These are phyloP conservation scores for Cephus cinctus DNA, from an alignment of 1,140 invertebrate genomes.

Conservation along the genomic window DNA sequence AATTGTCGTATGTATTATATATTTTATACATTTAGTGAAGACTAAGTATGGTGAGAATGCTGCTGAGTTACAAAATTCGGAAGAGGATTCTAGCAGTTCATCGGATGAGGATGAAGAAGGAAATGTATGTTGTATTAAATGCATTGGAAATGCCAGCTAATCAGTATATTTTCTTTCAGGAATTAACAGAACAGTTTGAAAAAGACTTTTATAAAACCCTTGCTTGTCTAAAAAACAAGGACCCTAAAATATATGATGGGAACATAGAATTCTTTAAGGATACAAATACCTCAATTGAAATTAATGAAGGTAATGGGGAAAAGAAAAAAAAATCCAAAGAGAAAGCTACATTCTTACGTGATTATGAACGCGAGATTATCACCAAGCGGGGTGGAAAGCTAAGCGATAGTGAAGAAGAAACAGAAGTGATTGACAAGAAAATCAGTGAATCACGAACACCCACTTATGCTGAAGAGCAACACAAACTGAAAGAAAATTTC, in stretches of 20 bases:
- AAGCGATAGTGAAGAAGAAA: conserved; percentile 58
- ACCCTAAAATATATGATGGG: conserved; percentile 85
- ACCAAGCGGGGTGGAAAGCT: conserved; percentile 67
- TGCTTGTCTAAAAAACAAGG: conserved; percentile 81
- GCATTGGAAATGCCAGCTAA: not conserved
- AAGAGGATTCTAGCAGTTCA: conserved; percentile 52
- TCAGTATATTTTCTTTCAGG: conserved; percentile 25
- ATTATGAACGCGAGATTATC: conserved; percentile 79
- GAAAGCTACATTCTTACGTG: conserved; percentile 71
- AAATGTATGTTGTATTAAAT: conserved; percentile 37
- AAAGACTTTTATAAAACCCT: conserved; percentile 85
- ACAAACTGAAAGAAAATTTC: conserved; percentile 68
- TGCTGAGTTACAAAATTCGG: conserved; percentile 29
- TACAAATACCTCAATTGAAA: conserved; percentile 30
- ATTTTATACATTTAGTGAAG: conserved; percentile 61
- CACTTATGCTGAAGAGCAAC: conserved; percentile 71
- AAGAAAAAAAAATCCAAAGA: conserved; percentile 51
- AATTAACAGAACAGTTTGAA: conserved; percentile 61
- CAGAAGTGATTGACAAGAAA: conserved; percentile 16
- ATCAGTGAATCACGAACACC: conserved; percentile 36
- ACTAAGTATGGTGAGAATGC: conserved; percentile 68
- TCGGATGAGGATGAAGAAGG: conserved; percentile 67
- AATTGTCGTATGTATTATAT: conserved; percentile 5
- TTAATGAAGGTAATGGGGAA: conserved; percentile 25
- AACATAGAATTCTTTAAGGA: conserved; percentile 73